Conservation (phyloP, 2,888 invertebrate genomes). For the Gnatocerus cornutus region DNA sequence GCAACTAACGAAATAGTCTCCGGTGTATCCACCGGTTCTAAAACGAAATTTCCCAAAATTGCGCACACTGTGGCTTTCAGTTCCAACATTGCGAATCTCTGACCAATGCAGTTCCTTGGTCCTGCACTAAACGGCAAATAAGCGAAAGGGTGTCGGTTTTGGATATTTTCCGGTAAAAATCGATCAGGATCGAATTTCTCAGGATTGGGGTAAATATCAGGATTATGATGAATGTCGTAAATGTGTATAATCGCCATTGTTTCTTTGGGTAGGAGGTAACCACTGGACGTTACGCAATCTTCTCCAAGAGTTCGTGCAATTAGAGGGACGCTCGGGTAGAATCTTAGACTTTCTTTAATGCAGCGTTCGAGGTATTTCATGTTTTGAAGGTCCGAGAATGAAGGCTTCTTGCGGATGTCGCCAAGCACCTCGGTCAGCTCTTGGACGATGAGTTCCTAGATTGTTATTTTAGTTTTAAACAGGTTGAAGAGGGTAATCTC, state of each 20-base stretch:
- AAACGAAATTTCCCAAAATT: slow-evolving; percentile 73
- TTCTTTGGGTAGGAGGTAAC: slow-evolving; percentile 71
- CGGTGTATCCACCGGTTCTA: slow-evolving; percentile 72
- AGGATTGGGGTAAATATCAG: slow-evolving; percentile 78
- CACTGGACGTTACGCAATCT: slow-evolving; percentile 55
- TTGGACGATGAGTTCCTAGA: slow-evolving; percentile 50
- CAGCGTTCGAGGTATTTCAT: slow-evolving; percentile 66
- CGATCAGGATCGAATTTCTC: slow-evolving; percentile 80
- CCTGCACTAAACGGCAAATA: slow-evolving; percentile 81
- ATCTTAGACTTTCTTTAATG: slow-evolving; percentile 66
- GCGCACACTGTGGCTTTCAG: slow-evolving; percentile 75
- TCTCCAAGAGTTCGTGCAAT: slow-evolving; percentile 61
- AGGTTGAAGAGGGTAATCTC: no score
- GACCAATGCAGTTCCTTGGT: slow-evolving; percentile 80
- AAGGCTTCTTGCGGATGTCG: slow-evolving; percentile 50
- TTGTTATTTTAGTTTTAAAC: no score
- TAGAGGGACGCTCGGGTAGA: slow-evolving; percentile 67
- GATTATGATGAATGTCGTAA: slow-evolving; percentile 78
- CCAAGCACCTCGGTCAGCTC: slow-evolving; percentile 58
- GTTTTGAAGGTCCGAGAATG: slow-evolving; percentile 64
- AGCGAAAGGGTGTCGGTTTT: slow-evolving; percentile 75
- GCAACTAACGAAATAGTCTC: slow-evolving; percentile 70
- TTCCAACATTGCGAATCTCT: slow-evolving; percentile 79
- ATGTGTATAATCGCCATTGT: slow-evolving; percentile 75
- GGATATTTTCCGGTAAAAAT: slow-evolving; percentile 76